Percentiles rank a stretch among this genome's conserved stretches.
Conservation (phyloP, 2,797 vertebrate species). For the Malurus splendens region DNA sequence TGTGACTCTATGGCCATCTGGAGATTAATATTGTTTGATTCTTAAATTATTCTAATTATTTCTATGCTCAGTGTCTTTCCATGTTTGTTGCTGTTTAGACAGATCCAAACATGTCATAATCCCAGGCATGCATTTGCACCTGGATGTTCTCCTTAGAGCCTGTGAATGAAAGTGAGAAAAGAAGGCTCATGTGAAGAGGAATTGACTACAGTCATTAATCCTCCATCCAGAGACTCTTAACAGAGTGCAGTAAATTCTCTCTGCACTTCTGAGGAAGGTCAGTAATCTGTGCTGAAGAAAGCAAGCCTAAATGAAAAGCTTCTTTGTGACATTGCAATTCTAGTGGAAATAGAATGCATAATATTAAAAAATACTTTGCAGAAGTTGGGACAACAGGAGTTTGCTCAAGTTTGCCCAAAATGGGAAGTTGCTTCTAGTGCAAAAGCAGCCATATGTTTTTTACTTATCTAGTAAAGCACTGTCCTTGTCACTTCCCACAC, state of each 20-base stretch:
- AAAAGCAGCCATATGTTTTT: not conserved
- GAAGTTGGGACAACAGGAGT: not conserved
- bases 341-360: not conserved
- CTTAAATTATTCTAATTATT: not conserved
- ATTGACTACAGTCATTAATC: not conserved
- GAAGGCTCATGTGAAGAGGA: not conserved
- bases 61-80: not conserved
- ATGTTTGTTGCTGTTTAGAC: not conserved
- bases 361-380: not conserved
- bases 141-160: not conserved
- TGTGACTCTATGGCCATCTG: not conserved
- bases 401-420: not conserved
- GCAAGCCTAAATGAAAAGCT: not conserved
- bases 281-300: not conserved
- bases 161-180: not conserved
- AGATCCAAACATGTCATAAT: not conserved
- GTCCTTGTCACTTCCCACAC: not conserved
- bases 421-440: not conserved
- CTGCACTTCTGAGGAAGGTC: not conserved
- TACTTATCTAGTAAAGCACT: not conserved
- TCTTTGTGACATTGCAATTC: not conserved
- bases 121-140: not conserved
- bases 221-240: not conserved
- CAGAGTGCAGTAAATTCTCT: not conserved
- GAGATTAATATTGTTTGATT: not conserved